Evolutionary conservation across 1,140 invertebrate species (phyloP).

Genomic region (Psilanteris sp.): DNA sequence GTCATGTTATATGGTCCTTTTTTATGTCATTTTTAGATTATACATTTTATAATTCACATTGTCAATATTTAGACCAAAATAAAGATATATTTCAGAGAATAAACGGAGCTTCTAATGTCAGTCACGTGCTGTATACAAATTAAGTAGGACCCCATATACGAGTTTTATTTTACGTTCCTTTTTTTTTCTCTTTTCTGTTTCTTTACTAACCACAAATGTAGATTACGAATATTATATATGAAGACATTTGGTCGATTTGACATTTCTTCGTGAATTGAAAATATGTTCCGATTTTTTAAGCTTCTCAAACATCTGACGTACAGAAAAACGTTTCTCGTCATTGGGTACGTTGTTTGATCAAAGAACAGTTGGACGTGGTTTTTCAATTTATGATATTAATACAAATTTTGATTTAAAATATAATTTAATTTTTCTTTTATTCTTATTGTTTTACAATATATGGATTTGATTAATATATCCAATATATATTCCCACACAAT

Average conservation of each 20-base stretch:
- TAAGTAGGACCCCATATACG: constrained; percentile 23
- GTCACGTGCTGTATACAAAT: constrained; percentile 55
- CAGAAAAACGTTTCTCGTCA: constrained; percentile 1
- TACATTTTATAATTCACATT: background rate
- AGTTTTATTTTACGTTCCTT: constrained; percentile 36
- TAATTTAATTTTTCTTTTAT: too few species aligned
- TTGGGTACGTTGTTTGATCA: constrained; percentile 8
- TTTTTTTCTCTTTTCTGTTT: too few species aligned
- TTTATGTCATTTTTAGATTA: too few species aligned
- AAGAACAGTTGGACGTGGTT: constrained; percentile 23
- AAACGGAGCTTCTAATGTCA: constrained; percentile 13
- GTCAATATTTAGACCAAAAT: constrained; percentile 38
- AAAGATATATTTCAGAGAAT: constrained; percentile 8
- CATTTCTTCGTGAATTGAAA: constrained; percentile 15
- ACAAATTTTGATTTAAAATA: too few species aligned
- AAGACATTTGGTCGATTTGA: constrained; percentile 43
- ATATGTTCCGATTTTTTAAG: constrained; percentile 24
- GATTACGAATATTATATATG: constrained; percentile 35
- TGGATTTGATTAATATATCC: too few species aligned
- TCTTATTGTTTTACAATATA: too few species aligned
- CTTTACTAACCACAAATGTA: constrained; percentile 2
- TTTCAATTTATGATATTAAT: too few species aligned
- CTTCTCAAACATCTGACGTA: constrained; percentile 35
- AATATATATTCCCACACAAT: too few species aligned
- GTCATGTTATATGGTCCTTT: too few species aligned